phyloP scores from a whole-genome alignment of 2,888 invertebrate genomes.

The Isotomurus palustris region DNA sequence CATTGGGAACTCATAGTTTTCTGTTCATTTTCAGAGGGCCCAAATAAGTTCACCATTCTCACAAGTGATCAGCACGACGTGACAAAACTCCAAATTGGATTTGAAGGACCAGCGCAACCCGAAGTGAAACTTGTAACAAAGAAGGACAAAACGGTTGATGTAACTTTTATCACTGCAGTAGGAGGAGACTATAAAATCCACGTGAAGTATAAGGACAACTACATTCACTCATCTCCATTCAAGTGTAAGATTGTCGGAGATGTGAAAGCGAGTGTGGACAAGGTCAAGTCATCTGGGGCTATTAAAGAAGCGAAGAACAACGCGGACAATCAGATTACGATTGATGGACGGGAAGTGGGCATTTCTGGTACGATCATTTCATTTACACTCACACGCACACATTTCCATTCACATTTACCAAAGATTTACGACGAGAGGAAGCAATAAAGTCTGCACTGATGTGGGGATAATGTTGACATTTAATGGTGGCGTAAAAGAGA shows the following conservation, averaged over 20 bases:
- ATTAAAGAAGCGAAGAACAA: constrained; percentile 22
- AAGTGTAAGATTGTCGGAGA: constrained; percentile 30
- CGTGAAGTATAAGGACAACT: constrained; percentile 26
- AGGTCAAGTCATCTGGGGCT: constrained; percentile 24
- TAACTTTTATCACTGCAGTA: constrained; percentile 25
- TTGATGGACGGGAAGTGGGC: constrained; percentile 29
- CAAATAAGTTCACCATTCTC: constrained; percentile 29
- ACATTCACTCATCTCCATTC: constrained; percentile 22
- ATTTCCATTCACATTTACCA: too few relatives aligned
- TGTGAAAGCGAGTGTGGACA: constrained; percentile 23
- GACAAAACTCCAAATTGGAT: constrained; percentile 14
- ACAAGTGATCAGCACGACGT: constrained; percentile 25
- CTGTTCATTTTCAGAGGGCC: constrained; percentile 19
- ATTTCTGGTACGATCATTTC: constrained; percentile 13
- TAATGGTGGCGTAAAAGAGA: too few relatives aligned
- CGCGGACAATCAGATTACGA: constrained; percentile 15
- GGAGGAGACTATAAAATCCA: constrained; percentile 33
- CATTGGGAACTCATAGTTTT: not conserved
- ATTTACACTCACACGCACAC: too few relatives aligned
- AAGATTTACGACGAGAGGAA: too few relatives aligned
- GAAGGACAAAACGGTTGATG: constrained; percentile 27
- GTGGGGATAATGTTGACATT: too few relatives aligned
- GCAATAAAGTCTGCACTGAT: too few relatives aligned
- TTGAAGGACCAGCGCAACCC: constrained; percentile 23
- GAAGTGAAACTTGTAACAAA: constrained; percentile 32